These are phyloP conservation scores for Lepidostoma basale DNA, from an alignment of 1,140 invertebrate species.

Conservation along the genomic window DNA sequence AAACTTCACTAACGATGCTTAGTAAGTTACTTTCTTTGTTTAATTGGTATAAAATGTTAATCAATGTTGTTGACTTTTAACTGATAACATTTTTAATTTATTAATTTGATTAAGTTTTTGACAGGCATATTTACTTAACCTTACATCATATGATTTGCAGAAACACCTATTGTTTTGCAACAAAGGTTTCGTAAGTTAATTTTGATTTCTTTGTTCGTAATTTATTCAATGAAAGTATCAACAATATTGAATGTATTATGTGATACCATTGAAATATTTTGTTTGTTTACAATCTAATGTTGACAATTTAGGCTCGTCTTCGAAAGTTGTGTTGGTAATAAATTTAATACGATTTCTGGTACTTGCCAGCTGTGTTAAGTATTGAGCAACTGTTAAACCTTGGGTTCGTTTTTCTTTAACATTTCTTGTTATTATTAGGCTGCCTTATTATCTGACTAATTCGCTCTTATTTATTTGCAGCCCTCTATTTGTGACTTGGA, in stretches of 20 bases:
- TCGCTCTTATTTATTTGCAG: slow-evolving; percentile 66
- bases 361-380: too few species aligned
- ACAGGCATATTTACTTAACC: slow-evolving; percentile 1
- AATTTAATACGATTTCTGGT: too few species aligned
- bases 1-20: slow-evolving; percentile 92
- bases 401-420: too few species aligned
- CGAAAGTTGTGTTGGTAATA: too few species aligned
- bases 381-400: too few species aligned
- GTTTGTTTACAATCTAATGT: too few species aligned
- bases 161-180: not conserved
- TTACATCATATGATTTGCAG: not conserved
- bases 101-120: not conserved
- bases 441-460: too few species aligned
- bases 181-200: not conserved
- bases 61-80: not conserved
- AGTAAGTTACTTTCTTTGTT: slow-evolving; percentile 72
- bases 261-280: not conserved
- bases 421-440: too few species aligned
- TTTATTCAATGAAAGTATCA: too few species aligned
- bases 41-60: slow-evolving; percentile 12
- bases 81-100: not conserved
- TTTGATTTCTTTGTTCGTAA: slow-evolving; percentile 1
- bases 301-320: too few species aligned
- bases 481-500: slow-evolving; percentile 99
- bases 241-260: not conserved